Base-by-base conservation (phyloP, 2,888 invertebrate genomes). In the Piscicola geometra region DNA sequence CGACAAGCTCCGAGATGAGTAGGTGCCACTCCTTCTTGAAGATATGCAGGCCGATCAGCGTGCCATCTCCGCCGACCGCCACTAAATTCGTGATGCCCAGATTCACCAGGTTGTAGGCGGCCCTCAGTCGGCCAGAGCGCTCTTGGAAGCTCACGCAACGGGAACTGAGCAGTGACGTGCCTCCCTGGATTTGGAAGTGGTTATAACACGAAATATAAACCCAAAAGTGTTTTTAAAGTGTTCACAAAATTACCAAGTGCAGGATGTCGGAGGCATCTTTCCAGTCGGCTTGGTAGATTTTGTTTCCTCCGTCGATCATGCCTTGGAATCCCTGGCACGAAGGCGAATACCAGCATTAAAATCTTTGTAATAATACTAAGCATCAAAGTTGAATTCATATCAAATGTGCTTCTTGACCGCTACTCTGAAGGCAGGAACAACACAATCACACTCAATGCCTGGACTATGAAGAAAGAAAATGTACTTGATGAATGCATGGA, bases 41-140 rank as follows among this genome's bases (percentile, higher is more conserved):
- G 70, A 93, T 88, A 81, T 87, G 85, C 15, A 99, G 99, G 81
- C 99, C 99, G 67, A 99, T 99, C 36, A 99, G 88, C 69, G 95
- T 96, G 79, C 99, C 99, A 86, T 99, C 99, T 83, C 99, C 99
- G 78, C 99, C 99, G 85, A 99, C 99, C 9, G 94, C 94, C 25
- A 95, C 96, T 82, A 99, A 88, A 87, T 99, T 96, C 72, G 93
- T 92, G 82, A 99, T 98, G 76, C 81, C 92, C 3, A 92, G 89
- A 56, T 89, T 88, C 0, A 99, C 89, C 78, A 99, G 88, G 87
- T 99, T 98, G 82, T 90, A 89, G 1, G 96, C 97, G 12, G 98
- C 97, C 86, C 91, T 93, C 78, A 94, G 86, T 21, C 98, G 91
- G 25, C 99, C 99, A 76, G 89, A 89, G 69, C 90, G 89, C 81